A percentile compares a stretch with the other conserved stretches of the same genome.
Conservation (phyloP, 2,888 invertebrate species). For the Diogma glabrata region DNA sequence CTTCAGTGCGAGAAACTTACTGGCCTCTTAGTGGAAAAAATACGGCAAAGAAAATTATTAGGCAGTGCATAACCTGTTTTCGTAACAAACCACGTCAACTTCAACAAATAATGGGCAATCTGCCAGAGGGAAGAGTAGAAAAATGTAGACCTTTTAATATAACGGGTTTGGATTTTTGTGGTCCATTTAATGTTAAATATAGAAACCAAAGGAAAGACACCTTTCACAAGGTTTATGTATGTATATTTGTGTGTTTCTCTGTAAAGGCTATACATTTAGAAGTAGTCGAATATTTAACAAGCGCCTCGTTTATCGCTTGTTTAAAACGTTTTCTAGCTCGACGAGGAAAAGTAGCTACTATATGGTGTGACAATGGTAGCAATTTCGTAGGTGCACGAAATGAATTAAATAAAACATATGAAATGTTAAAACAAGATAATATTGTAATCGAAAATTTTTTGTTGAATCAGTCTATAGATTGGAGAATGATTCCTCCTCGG, state of each 20-base stretch:
- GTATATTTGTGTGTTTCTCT: too few relatives aligned
- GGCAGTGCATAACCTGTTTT: too few relatives aligned
- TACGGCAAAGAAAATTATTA: too few relatives aligned
- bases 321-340: neutral
- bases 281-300: neutral
- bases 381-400: neutral
- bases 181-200: neutral
- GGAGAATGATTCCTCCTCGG: too few relatives aligned
- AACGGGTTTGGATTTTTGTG: neutral
- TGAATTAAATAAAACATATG: neutral
- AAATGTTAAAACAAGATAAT: too few relatives aligned
- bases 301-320: too few relatives aligned
- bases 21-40: neutral
- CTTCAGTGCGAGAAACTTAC: neutral
- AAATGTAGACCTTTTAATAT: neutral
- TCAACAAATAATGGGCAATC: neutral
- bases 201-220: neutral
- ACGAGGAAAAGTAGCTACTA: neutral
- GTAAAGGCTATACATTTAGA: constrained; percentile 1
- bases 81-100: neutral
- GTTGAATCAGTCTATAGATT: too few relatives aligned
- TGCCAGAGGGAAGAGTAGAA: neutral
- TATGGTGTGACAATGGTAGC: neutral
- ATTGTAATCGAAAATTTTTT: too few relatives aligned
- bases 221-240: neutral